Evolutionary conservation across 2,888 invertebrate genomes (phyloP).

Genomic region (Gastrophysa polygoni): DNA sequence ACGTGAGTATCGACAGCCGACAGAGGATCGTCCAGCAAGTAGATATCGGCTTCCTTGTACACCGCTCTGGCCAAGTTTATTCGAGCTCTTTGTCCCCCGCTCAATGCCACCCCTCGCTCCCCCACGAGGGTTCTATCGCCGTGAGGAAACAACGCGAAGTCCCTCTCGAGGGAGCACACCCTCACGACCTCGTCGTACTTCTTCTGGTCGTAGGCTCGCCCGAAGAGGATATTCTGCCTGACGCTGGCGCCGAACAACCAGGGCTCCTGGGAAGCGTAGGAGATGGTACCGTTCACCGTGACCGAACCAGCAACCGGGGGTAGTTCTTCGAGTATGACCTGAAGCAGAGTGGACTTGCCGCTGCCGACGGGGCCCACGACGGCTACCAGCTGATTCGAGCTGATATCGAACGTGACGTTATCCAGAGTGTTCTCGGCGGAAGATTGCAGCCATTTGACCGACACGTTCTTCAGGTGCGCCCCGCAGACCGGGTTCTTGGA

Average conservation of each 20-base stretch:
- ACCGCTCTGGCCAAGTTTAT: conserved; percentile 85
- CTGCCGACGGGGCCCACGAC: conserved; percentile 70
- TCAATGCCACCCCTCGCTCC: conserved; percentile 61
- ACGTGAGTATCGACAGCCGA: conserved; percentile 90
- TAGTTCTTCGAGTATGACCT: conserved; percentile 71
- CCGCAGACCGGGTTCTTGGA: conserved; percentile 1
- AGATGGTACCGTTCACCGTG: conserved; percentile 17
- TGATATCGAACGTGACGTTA: conserved; percentile 26
- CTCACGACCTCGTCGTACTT: conserved; percentile 70
- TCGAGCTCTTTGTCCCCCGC: conserved; percentile 84
- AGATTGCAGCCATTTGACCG: conserved; percentile 33
- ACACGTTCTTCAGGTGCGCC: conserved; percentile 22
- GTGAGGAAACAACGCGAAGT: conserved; percentile 74
- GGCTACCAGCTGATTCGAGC: conserved; percentile 44
- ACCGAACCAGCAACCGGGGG: conserved; percentile 65
- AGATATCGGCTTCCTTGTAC: conserved; percentile 83
- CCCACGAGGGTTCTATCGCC: conserved; percentile 82
- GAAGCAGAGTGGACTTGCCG: conserved; percentile 64
- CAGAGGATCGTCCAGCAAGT: conserved; percentile 86
- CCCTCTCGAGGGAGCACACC: conserved; percentile 73
- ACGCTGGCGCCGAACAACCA: conserved; percentile 84
- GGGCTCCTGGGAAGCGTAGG: conserved; percentile 76
- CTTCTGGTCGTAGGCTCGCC: conserved; percentile 70
- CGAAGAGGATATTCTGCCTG: conserved; percentile 92
- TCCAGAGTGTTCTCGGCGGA: conserved; percentile 28